Evolutionary conservation across 2,113 vertebrate species (phyloP).

Genomic region (Hymenochirus boettgeri): DNA sequence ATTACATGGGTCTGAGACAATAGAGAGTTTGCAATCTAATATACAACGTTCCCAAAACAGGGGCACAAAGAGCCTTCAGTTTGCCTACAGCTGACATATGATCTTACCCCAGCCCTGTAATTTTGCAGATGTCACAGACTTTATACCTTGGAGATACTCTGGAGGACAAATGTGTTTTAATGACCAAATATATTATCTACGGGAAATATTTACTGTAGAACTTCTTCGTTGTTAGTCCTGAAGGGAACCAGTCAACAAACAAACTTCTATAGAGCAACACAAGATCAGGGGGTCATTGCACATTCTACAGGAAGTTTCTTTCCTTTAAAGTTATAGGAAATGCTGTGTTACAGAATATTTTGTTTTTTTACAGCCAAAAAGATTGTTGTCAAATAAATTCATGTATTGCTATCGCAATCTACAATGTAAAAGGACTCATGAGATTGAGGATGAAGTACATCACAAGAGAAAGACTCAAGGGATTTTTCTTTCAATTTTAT

Average conservation of each 20-base stretch:
- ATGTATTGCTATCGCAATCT: too few relatives aligned
- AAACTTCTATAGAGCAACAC: background rate
- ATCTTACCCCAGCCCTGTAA: constrained; percentile 10
- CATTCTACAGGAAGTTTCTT: background rate
- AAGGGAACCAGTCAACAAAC: background rate
- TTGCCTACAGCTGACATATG: background rate
- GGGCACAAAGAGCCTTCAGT: constrained; percentile 6
- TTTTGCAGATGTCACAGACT: background rate
- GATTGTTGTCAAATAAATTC: too few relatives aligned
- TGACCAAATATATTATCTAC: constrained; percentile 3
- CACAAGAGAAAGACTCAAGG: too few relatives aligned
- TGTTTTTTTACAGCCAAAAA: too few relatives aligned
- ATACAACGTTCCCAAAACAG: background rate
- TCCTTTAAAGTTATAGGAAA: too few relatives aligned
- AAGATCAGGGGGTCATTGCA: background rate
- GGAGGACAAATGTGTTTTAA: constrained; percentile 1
- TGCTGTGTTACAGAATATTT: too few relatives aligned
- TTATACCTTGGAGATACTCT: background rate
- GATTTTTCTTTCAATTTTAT: too few relatives aligned
- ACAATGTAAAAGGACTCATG: too few relatives aligned
- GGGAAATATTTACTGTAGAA: background rate
- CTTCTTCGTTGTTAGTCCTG: background rate
- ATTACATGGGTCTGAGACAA: background rate
- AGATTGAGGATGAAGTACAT: too few relatives aligned
- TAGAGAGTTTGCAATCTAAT: constrained; percentile 6